Conservation (phyloP, 2,113 vertebrate genomes). For the Myiozetetes cayanensis region DNA sequence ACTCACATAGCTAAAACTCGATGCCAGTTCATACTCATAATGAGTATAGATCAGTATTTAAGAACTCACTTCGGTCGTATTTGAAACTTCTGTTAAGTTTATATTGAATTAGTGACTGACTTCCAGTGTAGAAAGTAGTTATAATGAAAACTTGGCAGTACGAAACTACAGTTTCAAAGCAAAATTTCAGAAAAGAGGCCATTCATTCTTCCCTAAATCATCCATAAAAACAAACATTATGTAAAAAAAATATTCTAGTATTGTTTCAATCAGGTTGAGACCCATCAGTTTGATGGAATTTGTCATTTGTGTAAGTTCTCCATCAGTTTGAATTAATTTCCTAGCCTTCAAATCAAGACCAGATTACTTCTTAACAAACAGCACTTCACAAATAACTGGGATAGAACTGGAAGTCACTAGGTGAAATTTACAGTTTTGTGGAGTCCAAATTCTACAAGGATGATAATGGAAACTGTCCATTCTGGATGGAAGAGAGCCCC, state of each 20-base stretch:
- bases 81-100: neutral
- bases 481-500: neutral
- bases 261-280: neutral
- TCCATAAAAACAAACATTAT: neutral
- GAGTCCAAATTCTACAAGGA: neutral
- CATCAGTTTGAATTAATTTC: neutral
- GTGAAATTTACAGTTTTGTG: neutral
- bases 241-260: neutral
- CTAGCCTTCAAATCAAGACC: neutral
- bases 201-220: neutral
- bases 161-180: neutral
- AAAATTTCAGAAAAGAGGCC: neutral
- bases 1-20: neutral
- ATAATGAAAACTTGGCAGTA: neutral
- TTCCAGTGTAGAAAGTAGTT: conserved; percentile 4
- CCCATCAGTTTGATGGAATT: neutral
- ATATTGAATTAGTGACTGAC: neutral
- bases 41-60: neutral
- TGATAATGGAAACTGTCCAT: neutral
- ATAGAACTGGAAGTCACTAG: neutral
- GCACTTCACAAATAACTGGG: neutral
- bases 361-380: neutral
- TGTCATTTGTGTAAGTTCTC: conserved; percentile 19
- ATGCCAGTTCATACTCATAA: neutral
- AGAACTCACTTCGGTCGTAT: neutral